Evolutionary conservation across 2,888 invertebrate genomes (phyloP), one percentile per base, ranked within the genome.

Genomic region (Pogonocherus hispidulus): DNA sequence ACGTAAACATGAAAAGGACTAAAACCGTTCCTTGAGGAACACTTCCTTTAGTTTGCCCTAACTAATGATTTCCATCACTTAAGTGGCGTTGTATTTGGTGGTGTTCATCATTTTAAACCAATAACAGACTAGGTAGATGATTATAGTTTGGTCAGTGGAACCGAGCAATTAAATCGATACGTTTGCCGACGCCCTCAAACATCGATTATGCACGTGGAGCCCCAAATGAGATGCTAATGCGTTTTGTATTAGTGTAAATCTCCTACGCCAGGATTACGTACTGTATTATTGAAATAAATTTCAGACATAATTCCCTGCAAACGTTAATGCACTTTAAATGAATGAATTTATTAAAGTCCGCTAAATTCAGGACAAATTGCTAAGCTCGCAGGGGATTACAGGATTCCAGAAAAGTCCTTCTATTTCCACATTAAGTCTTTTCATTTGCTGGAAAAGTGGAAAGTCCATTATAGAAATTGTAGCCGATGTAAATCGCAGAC

Each of bases 211-310:
- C 70, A 70, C 62, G 46, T 52, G 16, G 41, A 47, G 59, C 35
- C 18, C n/a, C 32, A 14, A 49, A 27, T 49, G 59, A 68, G 72
- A 73, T 63, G 70, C 70, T 73, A 73, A 75, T 76, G 70, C 74
- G 69, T 71, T 75, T 73, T 72, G 72, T 75, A 74, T 73, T 71
- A 74, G 70, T 71, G 73, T 69, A 74, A 75, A 75, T 75, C 74
- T 75, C 62, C 68, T 68, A 66, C 67, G 52, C 19, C 37, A 9
- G 74, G 73, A 73, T 74, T 73, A 73, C 72, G 62, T 66, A 70
- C 69, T 72, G 74, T 73, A 73, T 77, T 75, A 77, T 75, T 74
- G 74, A 75, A 75, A 77, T 75, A 75, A 74, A 72, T 75, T 74
- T 71, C 65, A 66, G 66, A 70, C 72, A 66, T 68, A 75, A 77